These are phyloP conservation scores for Mamestra configurata DNA, from an alignment of 1,140 invertebrate genomes.

Conservation along the genomic window DNA sequence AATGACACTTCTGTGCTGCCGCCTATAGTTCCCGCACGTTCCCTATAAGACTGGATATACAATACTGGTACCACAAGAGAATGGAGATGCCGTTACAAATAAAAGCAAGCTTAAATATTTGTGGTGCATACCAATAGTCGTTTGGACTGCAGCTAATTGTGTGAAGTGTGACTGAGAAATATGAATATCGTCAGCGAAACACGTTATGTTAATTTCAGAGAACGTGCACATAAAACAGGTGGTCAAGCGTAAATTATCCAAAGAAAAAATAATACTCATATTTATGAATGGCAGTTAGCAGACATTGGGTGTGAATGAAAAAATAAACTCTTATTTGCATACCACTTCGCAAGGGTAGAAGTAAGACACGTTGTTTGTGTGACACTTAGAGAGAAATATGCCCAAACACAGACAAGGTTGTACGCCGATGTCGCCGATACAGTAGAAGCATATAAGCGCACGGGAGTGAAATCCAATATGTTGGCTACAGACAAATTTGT, in stretches of 20 bases:
- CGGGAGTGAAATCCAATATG: constrained; percentile 51
- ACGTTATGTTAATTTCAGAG: constrained; percentile 53
- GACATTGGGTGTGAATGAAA: constrained; percentile 49
- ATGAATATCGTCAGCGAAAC: constrained; percentile 42
- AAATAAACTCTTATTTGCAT: constrained; percentile 47
- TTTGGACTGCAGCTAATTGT: constrained; percentile 44
- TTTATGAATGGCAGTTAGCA: constrained; percentile 57
- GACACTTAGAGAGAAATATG: constrained; percentile 20
- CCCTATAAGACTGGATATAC: not conserved
- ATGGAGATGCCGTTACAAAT: constrained; percentile 16
- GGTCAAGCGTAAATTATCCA: constrained; percentile 45
- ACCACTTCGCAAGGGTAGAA: constrained; percentile 31
- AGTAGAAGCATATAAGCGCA: constrained; percentile 36
- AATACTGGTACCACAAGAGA: not conserved
- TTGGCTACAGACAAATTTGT: constrained; percentile 26
- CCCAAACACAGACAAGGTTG: constrained; percentile 21
- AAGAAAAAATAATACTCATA: constrained; percentile 47
- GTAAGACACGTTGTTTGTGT: constrained; percentile 16
- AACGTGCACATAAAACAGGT: constrained; percentile 52
- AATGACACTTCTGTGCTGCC: no score
- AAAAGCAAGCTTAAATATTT: constrained; percentile 20
- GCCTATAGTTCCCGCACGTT: no score
- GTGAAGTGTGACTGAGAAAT: constrained; percentile 42
- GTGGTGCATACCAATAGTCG: constrained; percentile 8
- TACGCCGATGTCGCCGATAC: constrained; percentile 33